Evolutionary conservation across 2,888 invertebrate genomes (phyloP).

Genomic region (Rhagophthalmus giganteus): DNA sequence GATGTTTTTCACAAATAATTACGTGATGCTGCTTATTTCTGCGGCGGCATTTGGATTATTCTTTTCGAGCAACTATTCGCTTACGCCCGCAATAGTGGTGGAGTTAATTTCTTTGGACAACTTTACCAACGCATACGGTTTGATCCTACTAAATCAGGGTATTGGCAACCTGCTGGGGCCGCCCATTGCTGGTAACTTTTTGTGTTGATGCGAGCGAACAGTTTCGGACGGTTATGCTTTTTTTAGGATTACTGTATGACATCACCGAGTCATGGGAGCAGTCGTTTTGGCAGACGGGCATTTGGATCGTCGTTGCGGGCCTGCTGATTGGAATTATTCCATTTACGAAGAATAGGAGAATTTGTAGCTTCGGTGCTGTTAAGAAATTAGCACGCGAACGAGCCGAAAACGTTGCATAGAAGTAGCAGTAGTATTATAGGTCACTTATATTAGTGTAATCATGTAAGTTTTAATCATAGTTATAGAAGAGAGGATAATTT

Average conservation of each 20-base stretch:
- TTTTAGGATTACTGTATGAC: slow-evolving; percentile 64
- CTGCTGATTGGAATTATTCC: slow-evolving; percentile 68
- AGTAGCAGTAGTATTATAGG: background rate
- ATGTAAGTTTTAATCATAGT: background rate
- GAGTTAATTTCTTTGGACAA: slow-evolving; percentile 86
- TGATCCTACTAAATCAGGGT: slow-evolving; percentile 87
- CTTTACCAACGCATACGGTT: slow-evolving; percentile 90
- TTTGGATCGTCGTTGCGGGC: slow-evolving; percentile 81
- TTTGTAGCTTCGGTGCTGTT: slow-evolving; percentile 1
- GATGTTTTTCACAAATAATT: slow-evolving; percentile 53
- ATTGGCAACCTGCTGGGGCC: slow-evolving; percentile 91
- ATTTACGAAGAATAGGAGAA: slow-evolving; percentile 66
- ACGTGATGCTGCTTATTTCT: slow-evolving; percentile 48
- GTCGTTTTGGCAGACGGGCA: slow-evolving; percentile 78
- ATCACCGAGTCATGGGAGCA: slow-evolving; percentile 72
- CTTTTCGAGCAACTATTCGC: slow-evolving; percentile 89
- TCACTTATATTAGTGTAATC: too few relatives aligned
- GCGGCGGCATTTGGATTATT: slow-evolving; percentile 80
- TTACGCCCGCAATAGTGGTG: slow-evolving; percentile 87
- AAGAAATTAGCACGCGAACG: slow-evolving; percentile 3
- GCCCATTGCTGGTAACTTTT: slow-evolving; percentile 75
- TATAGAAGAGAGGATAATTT: background rate
- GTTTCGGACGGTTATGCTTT: too few relatives aligned
- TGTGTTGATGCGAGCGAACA: too few relatives aligned
- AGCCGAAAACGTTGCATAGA: slow-evolving; percentile 10